Percentiles rank a stretch among this genome's conserved stretches.
phyloP scores from a whole-genome alignment of 1,140 invertebrate genomes.

The Macrocentrus cingulum region DNA sequence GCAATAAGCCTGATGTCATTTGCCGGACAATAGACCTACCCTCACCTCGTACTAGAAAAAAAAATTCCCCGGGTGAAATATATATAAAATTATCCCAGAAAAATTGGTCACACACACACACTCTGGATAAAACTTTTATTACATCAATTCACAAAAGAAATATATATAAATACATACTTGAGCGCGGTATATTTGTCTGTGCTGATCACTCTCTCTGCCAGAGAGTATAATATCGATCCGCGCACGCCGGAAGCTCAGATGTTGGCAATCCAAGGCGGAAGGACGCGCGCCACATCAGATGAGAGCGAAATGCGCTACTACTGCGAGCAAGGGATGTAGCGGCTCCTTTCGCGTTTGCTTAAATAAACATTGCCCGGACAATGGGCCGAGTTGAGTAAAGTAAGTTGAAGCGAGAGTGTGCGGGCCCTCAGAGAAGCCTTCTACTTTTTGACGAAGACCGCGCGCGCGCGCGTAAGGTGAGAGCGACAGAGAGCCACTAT shows the following conservation, averaged over 20 bases:
- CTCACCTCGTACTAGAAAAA: constrained; percentile 36
- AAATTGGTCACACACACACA: too few relatives aligned
- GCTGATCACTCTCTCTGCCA: too few relatives aligned
- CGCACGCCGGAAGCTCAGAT: constrained; percentile 14
- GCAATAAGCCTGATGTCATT: constrained; percentile 58
- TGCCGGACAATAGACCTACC: constrained; percentile 50
- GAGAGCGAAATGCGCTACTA: background rate
- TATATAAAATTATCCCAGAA: background rate
- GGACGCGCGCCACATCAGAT: background rate
- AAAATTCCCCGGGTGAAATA: background rate
- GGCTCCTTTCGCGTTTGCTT: constrained; percentile 50
- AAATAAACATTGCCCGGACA: constrained; percentile 52
- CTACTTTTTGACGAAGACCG: constrained; percentile 3
- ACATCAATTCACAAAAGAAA: background rate
- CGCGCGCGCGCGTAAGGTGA: background rate
- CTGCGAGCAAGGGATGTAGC: background rate
- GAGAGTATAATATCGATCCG: constrained; percentile 19
- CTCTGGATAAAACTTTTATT: background rate
- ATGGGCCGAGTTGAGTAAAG: constrained; percentile 28
- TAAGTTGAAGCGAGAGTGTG: constrained; percentile 14
- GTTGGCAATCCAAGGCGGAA: constrained; percentile 10
- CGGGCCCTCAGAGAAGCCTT: background rate
- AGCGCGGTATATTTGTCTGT: too few relatives aligned
- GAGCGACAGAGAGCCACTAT: constrained; percentile 34
- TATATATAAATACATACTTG: too few relatives aligned